Conservation (phyloP, 37 sponge, comb jelly and placozoan genomes). For the Agelas oroides region DNA sequence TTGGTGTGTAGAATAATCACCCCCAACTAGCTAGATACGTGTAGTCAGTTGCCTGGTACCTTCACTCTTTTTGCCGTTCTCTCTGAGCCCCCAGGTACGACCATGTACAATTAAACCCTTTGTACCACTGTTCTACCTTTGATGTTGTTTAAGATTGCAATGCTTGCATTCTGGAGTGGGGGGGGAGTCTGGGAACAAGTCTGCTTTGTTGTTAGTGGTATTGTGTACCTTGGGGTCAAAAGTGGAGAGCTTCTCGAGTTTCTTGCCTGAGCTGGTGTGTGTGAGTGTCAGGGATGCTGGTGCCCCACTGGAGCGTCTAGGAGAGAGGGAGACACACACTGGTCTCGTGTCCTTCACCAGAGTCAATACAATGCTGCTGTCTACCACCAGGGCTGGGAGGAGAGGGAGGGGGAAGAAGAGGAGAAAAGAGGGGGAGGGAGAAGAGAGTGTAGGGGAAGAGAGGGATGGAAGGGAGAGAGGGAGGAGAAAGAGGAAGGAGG, state of each 20-base stretch:
- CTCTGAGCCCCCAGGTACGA: too few species aligned
- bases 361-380: conserved; percentile 10
- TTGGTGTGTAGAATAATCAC: too few species aligned
- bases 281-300: conserved; percentile 45
- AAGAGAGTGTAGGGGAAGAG: neutral
- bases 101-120: too few species aligned
- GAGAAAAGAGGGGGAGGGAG: neutral
- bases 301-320: neutral
- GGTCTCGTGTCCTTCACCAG: conserved; percentile 14
- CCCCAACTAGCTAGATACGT: too few species aligned
- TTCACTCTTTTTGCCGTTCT: too few species aligned
- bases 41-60: too few species aligned
- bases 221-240: conserved; percentile 55
- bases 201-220: too few species aligned
- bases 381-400: conserved; percentile 35
- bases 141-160: too few species aligned
- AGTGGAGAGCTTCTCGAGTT: conserved; percentile 59
- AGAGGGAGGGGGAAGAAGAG: neutral
- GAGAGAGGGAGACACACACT: conserved; percentile 8
- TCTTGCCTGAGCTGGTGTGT: conserved; percentile 36
- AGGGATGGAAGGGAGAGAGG: neutral
- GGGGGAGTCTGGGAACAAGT: too few species aligned
- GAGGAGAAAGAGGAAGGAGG: neutral
- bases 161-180: too few species aligned
- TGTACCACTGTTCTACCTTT: too few species aligned